Percentiles rank a stretch among this genome's conserved stretches.
phyloP scores from a whole-genome alignment of 2,797 vertebrate genomes.

The Coranthus polyacanthus region DNA sequence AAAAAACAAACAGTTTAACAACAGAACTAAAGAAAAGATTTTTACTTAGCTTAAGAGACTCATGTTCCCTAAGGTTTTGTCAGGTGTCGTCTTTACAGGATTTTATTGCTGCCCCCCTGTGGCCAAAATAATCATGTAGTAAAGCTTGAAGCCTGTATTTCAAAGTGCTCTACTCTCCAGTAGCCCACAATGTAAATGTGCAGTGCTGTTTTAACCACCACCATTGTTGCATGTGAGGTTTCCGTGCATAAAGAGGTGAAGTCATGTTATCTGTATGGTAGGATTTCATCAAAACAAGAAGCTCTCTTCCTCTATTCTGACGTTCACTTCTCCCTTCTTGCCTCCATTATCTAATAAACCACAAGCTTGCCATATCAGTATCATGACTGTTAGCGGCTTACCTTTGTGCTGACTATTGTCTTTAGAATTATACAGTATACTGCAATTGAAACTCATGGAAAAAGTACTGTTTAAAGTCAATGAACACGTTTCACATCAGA shows the following conservation, averaged over 20 bases:
- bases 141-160: too few species aligned
- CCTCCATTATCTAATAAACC: neutral
- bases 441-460: too few species aligned
- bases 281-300: neutral
- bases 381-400: neutral
- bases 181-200: neutral
- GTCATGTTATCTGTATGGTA: neutral
- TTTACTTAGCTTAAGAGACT: too few species aligned
- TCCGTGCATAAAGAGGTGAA: neutral
- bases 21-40: too few species aligned
- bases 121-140: neutral
- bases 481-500: neutral
- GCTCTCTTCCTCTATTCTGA: constrained; percentile 22
- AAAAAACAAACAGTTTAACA: too few species aligned
- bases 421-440: too few species aligned
- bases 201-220: neutral
- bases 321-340: constrained; percentile 14
- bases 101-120: too few species aligned
- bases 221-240: neutral
- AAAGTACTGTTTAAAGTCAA: too few species aligned
- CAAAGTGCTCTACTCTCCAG: neutral
- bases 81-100: too few species aligned
- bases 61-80: too few species aligned
- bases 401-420: neutral
- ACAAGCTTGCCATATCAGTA: neutral